Base-by-base conservation (phyloP, 53 echinoderm and acorn worm genomes). In the Hippasteria phrygiana region DNA sequence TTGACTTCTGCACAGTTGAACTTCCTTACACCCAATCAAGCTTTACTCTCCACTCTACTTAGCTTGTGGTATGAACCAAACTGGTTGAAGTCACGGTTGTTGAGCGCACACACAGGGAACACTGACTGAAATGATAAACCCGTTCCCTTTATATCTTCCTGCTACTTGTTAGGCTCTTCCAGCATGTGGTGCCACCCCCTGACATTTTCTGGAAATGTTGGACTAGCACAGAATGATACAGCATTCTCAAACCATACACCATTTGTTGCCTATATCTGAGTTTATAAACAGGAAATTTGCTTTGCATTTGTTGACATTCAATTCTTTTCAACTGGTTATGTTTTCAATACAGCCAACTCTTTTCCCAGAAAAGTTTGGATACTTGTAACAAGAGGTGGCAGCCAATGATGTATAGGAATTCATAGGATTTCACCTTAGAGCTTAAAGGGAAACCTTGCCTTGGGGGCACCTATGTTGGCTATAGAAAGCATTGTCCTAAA, bases 151-250 rank as follows among this genome's bases (percentile, higher is more conserved):
- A 43, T 82, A 82, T 66, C 32, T 47, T 82, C 65, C 67, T 65
- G 64, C 40, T 56, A 12, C 78, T 53, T n/a, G n/a, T n/a, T 56
- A 18, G 78, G 78, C 78, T 82, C 27, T 82, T 82, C 82, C 82
- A 66, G 27, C 45, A 66, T 65, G 47, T 43, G 45, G 20, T 42
- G 2, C 17, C 5, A 42, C 43, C 46, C 82, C 82, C 40, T 20
- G 47, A 66, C 18, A 38, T 20, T 34, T 62, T 64, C 82, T 64
- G 28, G 82, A 82, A 82, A 1, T 29, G 32, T 82, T 45, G 22
- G 20, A 17, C 69, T 10, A 8, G 34, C 26, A 34, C 16, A n/a
- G 4, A 28, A 27, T 28, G 14, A 43, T 6, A 74, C 74, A 11
- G 47, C 47, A 22, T n/a, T 24, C 8, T n/a, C 54, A 54, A 59